Conservation (phyloP, 2,888 invertebrate genomes). For the Rhorus exstirpatorius region DNA sequence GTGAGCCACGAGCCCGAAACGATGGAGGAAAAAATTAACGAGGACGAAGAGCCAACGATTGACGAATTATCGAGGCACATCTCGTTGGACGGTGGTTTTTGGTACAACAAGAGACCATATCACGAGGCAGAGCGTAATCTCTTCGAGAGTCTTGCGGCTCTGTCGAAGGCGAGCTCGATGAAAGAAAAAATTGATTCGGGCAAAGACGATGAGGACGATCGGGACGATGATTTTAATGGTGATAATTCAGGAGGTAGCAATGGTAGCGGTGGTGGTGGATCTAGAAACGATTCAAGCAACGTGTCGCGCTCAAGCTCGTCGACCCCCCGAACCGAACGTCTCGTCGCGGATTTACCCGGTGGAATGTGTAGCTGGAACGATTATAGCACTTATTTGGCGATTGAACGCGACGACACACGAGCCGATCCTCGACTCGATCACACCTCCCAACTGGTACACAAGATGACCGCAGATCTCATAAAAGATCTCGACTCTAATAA, state of each 20-base stretch:
- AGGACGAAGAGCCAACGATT: constrained; percentile 17
- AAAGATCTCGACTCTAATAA: constrained; percentile 50
- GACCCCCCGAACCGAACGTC: constrained; percentile 88
- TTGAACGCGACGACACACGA: constrained; percentile 84
- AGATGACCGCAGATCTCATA: constrained; percentile 72
- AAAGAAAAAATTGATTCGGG: constrained; percentile 61
- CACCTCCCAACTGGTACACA: constrained; percentile 70
- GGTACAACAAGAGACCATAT: constrained; percentile 89
- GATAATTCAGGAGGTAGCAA: constrained; percentile 88
- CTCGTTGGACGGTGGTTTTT: constrained; percentile 87
- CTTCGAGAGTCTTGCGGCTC: constrained; percentile 87
- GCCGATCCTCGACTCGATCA: constrained; percentile 72
- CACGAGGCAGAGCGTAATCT: constrained; percentile 90
- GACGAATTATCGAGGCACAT: constrained; percentile 78
- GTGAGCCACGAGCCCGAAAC: constrained; percentile 76
- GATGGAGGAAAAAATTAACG: constrained; percentile 23
- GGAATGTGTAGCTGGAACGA: constrained; percentile 94
- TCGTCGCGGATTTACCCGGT: constrained; percentile 92
- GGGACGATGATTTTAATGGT: constrained; percentile 76
- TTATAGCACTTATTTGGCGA: constrained; percentile 91
- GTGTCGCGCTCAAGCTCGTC: constrained; percentile 63
- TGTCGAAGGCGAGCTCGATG: constrained; percentile 80
- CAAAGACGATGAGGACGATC: constrained; percentile 67
- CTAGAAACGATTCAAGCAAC: constrained; percentile 75
- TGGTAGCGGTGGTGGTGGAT: constrained; percentile 86